Evolutionary conservation across 2,888 invertebrate species (phyloP).

Genomic region (Stenoptilia bipunctidactyla): DNA sequence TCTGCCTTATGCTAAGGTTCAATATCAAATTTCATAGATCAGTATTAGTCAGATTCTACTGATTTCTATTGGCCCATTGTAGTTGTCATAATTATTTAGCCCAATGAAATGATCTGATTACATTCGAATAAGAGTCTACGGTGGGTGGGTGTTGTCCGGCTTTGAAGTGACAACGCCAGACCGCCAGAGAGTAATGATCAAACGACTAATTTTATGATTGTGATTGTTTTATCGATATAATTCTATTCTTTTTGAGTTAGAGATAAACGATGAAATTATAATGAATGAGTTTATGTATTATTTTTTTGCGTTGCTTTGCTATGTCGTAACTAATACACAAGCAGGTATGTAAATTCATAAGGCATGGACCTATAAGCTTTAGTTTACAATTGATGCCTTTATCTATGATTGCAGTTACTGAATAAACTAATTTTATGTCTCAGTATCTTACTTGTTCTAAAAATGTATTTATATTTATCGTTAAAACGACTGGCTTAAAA

Average conservation of each 20-base stretch:
- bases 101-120: too few relatives aligned
- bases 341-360: constrained; percentile 41
- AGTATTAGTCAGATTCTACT: too few relatives aligned
- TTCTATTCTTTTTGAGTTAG: constrained; percentile 21
- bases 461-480: too few relatives aligned
- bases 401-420: too few relatives aligned
- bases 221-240: constrained; percentile 27
- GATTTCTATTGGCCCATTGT: too few relatives aligned
- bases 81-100: too few relatives aligned
- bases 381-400: too few relatives aligned
- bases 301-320: constrained; percentile 56
- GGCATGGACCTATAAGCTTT: too few relatives aligned
- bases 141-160: constrained; percentile 54
- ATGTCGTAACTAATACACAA: constrained; percentile 37
- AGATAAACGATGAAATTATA: constrained; percentile 56
- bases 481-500: too few relatives aligned
- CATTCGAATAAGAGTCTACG: not conserved
- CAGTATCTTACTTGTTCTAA: constrained; percentile 1
- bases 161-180: constrained; percentile 39
- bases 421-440: constrained; percentile 8
- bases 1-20: too few relatives aligned
- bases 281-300: constrained; percentile 52
- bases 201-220: constrained; percentile 45
- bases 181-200: constrained; percentile 47
- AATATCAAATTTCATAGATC: too few relatives aligned